These are phyloP conservation scores for Metalampra italica DNA, from an alignment of 2,888 invertebrate species.

Conservation along the genomic window DNA sequence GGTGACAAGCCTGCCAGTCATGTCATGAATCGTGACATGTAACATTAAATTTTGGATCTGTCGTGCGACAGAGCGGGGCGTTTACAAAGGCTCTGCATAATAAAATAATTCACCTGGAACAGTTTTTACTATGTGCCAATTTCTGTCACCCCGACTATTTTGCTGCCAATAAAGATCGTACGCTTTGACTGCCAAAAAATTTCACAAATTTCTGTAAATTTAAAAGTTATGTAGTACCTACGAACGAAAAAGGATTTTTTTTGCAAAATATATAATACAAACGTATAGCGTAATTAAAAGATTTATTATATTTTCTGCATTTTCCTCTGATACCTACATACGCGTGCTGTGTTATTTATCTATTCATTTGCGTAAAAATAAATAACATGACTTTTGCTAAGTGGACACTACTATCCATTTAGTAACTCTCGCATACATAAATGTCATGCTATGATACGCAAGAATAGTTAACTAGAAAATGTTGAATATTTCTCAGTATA, in stretches of 20 bases:
- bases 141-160: neutral
- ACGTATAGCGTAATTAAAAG: no score
- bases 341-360: no score
- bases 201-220: no score
- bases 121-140: neutral
- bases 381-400: neutral
- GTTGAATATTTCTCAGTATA: no score
- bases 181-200: no score
- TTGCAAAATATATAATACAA: no score
- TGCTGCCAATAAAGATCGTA: neutral
- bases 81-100: neutral
- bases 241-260: no score
- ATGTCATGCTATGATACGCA: slow-evolving; percentile 6
- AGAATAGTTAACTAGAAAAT: no score
- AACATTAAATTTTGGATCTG: neutral
- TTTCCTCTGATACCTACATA: no score
- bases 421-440: slow-evolving; percentile 9
- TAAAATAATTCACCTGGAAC: neutral
- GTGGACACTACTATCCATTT: slow-evolving; percentile 4
- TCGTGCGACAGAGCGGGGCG: neutral
- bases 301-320: no score
- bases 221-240: no score
- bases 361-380: neutral
- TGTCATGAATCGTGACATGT: neutral
- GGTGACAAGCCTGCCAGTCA: neutral